phyloP scores from a whole-genome alignment of 2,113 vertebrate genomes.

The Laticauda colubrina region DNA sequence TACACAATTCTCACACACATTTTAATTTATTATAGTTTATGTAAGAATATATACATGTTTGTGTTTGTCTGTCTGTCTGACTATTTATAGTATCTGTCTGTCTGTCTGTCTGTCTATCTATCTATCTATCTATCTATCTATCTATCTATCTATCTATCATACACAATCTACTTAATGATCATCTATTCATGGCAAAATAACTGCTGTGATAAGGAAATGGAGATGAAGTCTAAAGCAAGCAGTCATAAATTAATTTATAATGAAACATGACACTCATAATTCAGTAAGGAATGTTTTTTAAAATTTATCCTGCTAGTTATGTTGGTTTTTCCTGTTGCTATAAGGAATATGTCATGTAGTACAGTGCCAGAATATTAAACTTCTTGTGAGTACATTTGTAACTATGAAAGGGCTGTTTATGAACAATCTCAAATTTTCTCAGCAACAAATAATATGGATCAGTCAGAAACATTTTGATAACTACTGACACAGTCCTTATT shows the following conservation, averaged over 20 bases:
- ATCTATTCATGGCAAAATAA: constrained; percentile 47
- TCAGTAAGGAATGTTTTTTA: constrained; percentile 65
- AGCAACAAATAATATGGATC: background rate
- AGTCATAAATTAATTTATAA: constrained; percentile 67
- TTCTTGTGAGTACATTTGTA: constrained; percentile 25
- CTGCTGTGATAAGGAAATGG: constrained; percentile 47
- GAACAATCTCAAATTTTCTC: background rate
- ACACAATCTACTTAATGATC: constrained; percentile 28
- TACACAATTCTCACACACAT: background rate
- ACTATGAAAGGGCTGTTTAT: background rate
- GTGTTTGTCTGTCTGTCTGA: background rate
- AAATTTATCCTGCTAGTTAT: constrained; percentile 53
- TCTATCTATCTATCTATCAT: too few species aligned
- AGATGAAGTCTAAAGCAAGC: constrained; percentile 60
- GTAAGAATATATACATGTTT: constrained; percentile 42
- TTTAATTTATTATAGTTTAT: constrained; percentile 2
- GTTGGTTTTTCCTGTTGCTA: constrained; percentile 49
- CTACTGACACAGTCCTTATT: background rate
- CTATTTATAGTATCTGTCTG: too few species aligned
- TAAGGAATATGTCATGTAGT: constrained; percentile 45
- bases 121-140: too few species aligned
- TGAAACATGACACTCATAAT: constrained; percentile 67
- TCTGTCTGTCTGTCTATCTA: background rate
- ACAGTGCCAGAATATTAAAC: constrained; percentile 52
- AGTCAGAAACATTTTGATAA: background rate